phyloP scores from a whole-genome alignment of 2,888 invertebrate species.

The Caenorhabditis afra region DNA sequence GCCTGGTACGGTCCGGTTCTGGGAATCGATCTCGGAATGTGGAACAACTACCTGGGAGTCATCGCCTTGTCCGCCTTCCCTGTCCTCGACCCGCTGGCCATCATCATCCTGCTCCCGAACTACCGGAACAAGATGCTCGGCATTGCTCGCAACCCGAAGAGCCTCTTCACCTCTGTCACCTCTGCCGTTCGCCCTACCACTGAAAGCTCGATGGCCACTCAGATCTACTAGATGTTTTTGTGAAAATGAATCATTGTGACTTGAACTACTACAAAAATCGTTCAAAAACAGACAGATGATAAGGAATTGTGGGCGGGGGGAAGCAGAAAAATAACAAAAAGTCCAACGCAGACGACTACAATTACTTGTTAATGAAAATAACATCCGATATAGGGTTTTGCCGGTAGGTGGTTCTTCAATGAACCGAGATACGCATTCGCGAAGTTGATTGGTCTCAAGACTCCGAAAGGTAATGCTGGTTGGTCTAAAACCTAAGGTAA shows the following conservation, averaged over 20 bases:
- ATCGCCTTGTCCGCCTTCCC: slow-evolving; percentile 54
- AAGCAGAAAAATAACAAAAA: no score
- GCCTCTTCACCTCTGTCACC: slow-evolving; percentile 8
- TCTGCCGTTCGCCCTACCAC: slow-evolving; percentile 3
- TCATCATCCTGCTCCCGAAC: slow-evolving; percentile 43
- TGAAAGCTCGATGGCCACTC: slow-evolving; percentile 31
- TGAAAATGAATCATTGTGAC: not conserved
- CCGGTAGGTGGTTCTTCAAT: no score
- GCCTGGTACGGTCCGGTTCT: slow-evolving; percentile 49
- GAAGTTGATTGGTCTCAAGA: no score
- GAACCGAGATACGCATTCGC: no score
- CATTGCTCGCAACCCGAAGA: slow-evolving; percentile 21
- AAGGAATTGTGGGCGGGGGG: no score
- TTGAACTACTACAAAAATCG: no score
- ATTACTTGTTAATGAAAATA: no score
- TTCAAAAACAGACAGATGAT: no score
- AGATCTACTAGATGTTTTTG: slow-evolving; percentile 12
- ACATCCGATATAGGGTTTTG: no score
- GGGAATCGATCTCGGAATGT: slow-evolving; percentile 52
- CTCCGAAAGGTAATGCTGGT: no score
- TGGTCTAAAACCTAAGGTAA: no score
- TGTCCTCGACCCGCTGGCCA: slow-evolving; percentile 50
- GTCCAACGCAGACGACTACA: no score
- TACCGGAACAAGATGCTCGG: slow-evolving; percentile 43
- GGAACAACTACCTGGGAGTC: slow-evolving; percentile 50